Base-by-base conservation (phyloP, 2,113 vertebrate species). In the Odontesthes bonariensis region DNA sequence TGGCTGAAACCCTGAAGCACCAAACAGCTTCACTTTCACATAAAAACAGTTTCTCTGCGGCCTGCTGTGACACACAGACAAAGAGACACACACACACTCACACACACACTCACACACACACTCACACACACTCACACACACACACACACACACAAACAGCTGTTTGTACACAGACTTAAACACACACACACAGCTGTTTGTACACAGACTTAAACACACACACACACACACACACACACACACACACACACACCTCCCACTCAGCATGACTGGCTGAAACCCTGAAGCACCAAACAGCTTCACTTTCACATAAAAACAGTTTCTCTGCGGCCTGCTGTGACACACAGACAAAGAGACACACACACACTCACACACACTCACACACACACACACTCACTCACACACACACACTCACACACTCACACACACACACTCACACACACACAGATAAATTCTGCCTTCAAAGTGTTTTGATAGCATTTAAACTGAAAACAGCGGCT, bases 161-260 rank as follows among this genome's bases (percentile, higher is more conserved):
- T n/a, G n/a, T n/a, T n/a, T n/a, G n/a, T n/a, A n/a, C n/a, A n/a
- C n/a, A n/a, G n/a, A n/a, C n/a, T n/a, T n/a, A n/a, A n/a, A n/a
- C n/a, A n/a, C n/a, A n/a, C n/a, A n/a, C n/a, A n/a, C n/a, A n/a
- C 5, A 1, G 72, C 42, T 76, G 68, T 74, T 66, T 55, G 20
- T 23, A 52, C 31, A 51, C n/a, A 55, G n/a, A n/a, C n/a, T n/a
- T n/a, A n/a, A n/a, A n/a, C n/a, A n/a, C 38, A 69, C 58, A 35
- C 8, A 73, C 46, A 47, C n/a, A 16, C 58, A 62, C 59, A 73
- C 59, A 63, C 58, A 32, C 38, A 55, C 44, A 79, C 49, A 79
- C 67, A 66, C 38, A 70, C 32, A 88, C 89, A 92, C 91, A 94
- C 44, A 62, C 77, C 86, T 85, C 86, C 83, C 79, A 81, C 80